Base-by-base conservation (phyloP, 2,797 vertebrate species). In the Pseudotriccus pelzelni region DNA sequence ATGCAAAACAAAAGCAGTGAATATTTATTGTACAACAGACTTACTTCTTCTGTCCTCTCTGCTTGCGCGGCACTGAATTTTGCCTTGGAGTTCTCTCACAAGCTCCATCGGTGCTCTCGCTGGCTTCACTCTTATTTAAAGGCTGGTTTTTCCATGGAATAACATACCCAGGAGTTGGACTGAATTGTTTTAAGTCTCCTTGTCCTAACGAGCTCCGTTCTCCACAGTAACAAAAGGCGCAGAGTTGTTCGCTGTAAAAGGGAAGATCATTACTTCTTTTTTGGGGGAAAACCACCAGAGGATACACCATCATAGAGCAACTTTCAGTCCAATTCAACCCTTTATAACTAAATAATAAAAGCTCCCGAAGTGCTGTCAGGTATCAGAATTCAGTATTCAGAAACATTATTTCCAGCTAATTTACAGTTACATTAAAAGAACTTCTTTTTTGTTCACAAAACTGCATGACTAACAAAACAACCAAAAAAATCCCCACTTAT, bases 141-240 rank as follows among this genome's bases (percentile, higher is more conserved):
- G 97, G 95, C 74, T 96, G 97, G 66, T 80, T 98, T 93, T 96
- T 98, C 98, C 98, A 97, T 1, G 98, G 97, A 84, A 98, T 96
- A 94, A 98, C 91, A 73, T 98, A 98, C 95, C 98, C 98, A 95
- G 98, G 98, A 34, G 99, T 98, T 95, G 98, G 97, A 97, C 97
- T 97, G 96, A 99, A 99, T 84, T 97, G 98, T 96, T 98, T 99
- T 95, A 99, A 98, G 92, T 99, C 99, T 95, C 99, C 99, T 98
- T 99, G 99, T 98, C 99, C 99, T 97, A 99, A 98, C 87, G 99
- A 99, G 98, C 99, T 99, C 89, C 98, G 98, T 94, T 98, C 99
- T 96, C 99, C 99, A 94, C 99, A 99, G 98, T 99, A 99, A 98
- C 99, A 99, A 98, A 99, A 99, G 98, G 99, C 99, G 97, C 99